A percentile compares a stretch with the other conserved stretches of the same genome.
Conservation (phyloP, 2,797 vertebrate genomes). For the Mastacembelus armatus region DNA sequence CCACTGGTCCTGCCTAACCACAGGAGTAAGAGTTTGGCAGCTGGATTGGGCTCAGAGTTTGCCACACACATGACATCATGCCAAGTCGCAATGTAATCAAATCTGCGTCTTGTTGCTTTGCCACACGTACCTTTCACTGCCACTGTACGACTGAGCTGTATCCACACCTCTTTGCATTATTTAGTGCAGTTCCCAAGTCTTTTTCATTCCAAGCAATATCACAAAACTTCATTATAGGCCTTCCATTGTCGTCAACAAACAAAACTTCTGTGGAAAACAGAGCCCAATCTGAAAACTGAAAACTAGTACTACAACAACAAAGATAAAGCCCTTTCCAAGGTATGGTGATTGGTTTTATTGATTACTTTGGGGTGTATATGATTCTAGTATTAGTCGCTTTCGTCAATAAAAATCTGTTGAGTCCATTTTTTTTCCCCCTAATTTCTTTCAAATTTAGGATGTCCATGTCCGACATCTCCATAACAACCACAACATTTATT, state of each 20-base stretch:
- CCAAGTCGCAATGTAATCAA: slow-evolving; percentile 45
- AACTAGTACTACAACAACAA: slow-evolving; percentile 7
- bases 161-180: slow-evolving; percentile 13
- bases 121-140: slow-evolving; percentile 24
- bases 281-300: neutral
- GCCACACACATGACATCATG: slow-evolving; percentile 23
- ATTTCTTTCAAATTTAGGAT: neutral
- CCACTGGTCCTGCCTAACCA: slow-evolving; percentile 25
- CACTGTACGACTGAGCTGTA: neutral
- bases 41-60: slow-evolving; percentile 13
- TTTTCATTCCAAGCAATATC: slow-evolving; percentile 11
- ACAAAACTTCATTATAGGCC: slow-evolving; percentile 22
- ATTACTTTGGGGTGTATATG: neutral
- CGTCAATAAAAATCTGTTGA: too few relatives aligned
- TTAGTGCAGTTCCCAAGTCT: neutral
- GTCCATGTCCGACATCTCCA: neutral
- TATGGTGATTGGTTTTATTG: neutral
- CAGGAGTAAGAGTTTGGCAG: slow-evolving; percentile 33
- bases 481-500: neutral
- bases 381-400: too few relatives aligned
- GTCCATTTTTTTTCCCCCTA: neutral
- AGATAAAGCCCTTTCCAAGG: neutral
- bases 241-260: neutral
- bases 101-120: slow-evolving; percentile 30
- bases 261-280: slow-evolving; percentile 13